Percentiles rank a stretch among this genome's conserved stretches.
Conservation (phyloP, 2,113 vertebrate species). For the Alosa alosa region DNA sequence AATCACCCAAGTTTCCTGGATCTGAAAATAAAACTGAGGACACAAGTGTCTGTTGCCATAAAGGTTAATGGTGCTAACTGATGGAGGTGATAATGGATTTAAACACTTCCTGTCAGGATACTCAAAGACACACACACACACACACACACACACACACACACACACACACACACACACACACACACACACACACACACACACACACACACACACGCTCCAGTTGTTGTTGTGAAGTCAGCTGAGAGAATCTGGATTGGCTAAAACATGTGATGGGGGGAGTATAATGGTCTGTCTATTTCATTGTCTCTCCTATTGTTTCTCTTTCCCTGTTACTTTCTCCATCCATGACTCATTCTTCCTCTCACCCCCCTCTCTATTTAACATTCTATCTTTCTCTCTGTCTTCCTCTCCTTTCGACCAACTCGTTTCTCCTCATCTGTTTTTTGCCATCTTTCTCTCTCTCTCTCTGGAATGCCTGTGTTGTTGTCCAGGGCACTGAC, state of each 20-base stretch:
- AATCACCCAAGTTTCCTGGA: background rate
- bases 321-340: background rate
- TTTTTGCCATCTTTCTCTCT: background rate
- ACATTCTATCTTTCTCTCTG: background rate
- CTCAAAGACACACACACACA: background rate
- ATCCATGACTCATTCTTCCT: background rate
- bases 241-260: background rate
- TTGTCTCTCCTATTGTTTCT: background rate
- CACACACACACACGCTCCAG: conserved; percentile 4
- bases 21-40: background rate
- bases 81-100: background rate
- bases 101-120: background rate
- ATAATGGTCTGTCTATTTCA: background rate
- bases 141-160: background rate
- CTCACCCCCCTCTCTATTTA: background rate
- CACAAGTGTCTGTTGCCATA: background rate
- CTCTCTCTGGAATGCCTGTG: background rate
- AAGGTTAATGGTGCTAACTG: background rate
- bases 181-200: background rate
- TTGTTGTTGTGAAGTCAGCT: background rate
- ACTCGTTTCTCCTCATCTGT: background rate
- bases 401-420: background rate
- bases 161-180: background rate
- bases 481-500: conserved; percentile 22
- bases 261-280: background rate